Conservation (phyloP, 2,888 invertebrate genomes). For the Tetanocera ferruginea region DNA sequence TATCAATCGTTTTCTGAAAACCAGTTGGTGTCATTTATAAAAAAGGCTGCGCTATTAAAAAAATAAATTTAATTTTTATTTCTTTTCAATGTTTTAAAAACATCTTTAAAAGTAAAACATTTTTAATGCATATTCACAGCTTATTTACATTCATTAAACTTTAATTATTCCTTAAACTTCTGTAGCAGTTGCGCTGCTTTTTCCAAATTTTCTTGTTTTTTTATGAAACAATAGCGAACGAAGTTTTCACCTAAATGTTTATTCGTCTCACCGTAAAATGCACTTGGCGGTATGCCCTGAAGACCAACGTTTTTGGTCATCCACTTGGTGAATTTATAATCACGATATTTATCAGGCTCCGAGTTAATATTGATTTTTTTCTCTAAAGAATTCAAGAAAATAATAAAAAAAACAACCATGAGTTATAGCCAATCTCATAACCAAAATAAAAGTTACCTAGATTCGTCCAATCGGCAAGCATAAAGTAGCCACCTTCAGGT, state of each 20-base stretch:
- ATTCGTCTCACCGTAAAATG: constrained; percentile 88
- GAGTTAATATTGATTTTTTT: constrained; percentile 77
- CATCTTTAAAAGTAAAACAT: neutral
- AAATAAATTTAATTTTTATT: neutral
- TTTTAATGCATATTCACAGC: neutral
- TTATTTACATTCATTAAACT: neutral
- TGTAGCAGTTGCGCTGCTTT: constrained; percentile 77
- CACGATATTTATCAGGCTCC: constrained; percentile 81
- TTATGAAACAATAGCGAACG: constrained; percentile 94
- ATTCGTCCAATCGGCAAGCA: constrained; percentile 92
- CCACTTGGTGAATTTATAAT: constrained; percentile 96
- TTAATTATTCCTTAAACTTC: constrained; percentile 71
- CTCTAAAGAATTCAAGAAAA: constrained; percentile 58
- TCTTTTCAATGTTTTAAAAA: neutral
- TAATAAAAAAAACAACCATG: constrained; percentile 58
- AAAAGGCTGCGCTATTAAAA: neutral
- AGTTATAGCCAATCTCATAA: neutral
- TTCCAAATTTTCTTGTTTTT: constrained; percentile 83
- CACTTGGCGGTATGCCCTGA: constrained; percentile 93
- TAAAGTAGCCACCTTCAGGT: constrained; percentile 98
- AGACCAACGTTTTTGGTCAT: constrained; percentile 93
- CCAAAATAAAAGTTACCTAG: constrained; percentile 71
- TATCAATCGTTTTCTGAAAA: too few relatives aligned
- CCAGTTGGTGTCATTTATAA: too few relatives aligned
- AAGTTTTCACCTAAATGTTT: constrained; percentile 87